Evolutionary conservation across 2,113 vertebrate species (phyloP).

Genomic region (Trinectes maculatus): DNA sequence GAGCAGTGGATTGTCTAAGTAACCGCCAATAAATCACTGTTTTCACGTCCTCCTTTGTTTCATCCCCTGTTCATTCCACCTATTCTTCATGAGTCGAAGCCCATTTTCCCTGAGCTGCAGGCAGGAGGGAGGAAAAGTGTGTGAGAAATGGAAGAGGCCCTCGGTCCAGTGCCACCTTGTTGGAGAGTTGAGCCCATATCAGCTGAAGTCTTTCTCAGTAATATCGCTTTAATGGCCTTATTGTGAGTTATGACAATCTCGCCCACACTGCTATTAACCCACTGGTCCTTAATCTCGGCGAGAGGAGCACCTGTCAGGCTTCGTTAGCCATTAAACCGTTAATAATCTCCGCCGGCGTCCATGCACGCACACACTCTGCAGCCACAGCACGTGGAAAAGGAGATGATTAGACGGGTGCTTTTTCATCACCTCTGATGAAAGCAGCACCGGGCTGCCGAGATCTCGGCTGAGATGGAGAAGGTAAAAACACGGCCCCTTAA

Average conservation of each 20-base stretch:
- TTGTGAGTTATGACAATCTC: conserved; percentile 83
- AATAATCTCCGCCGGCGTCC: conserved; percentile 60
- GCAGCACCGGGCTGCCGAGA: conserved; percentile 17
- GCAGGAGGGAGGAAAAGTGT: background rate
- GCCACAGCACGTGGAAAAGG: conserved; percentile 28
- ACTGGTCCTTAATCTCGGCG: conserved; percentile 72
- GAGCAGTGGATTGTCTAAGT: background rate
- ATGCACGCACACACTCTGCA: background rate
- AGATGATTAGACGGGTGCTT: conserved; percentile 68
- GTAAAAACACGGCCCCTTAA: conserved; percentile 70
- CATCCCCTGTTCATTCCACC: background rate
- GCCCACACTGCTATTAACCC: conserved; percentile 75
- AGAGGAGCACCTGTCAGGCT: conserved; percentile 77
- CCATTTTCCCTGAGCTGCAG: conserved; percentile 47
- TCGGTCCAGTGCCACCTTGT: conserved; percentile 38
- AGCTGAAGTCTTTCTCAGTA: conserved; percentile 63
- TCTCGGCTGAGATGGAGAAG: conserved; percentile 51
- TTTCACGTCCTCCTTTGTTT: conserved; percentile 28
- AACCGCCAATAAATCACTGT: background rate
- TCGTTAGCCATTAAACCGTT: conserved; percentile 77
- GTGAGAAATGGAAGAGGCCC: conserved; percentile 44
- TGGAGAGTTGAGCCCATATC: conserved; percentile 64
- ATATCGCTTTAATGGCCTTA: conserved; percentile 79
- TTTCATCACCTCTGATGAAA: conserved; percentile 63
- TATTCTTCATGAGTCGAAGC: conserved; percentile 29